These are phyloP conservation scores for Perccottus glenii DNA, from an alignment of 2,113 vertebrate genomes.

Conservation along the genomic window DNA sequence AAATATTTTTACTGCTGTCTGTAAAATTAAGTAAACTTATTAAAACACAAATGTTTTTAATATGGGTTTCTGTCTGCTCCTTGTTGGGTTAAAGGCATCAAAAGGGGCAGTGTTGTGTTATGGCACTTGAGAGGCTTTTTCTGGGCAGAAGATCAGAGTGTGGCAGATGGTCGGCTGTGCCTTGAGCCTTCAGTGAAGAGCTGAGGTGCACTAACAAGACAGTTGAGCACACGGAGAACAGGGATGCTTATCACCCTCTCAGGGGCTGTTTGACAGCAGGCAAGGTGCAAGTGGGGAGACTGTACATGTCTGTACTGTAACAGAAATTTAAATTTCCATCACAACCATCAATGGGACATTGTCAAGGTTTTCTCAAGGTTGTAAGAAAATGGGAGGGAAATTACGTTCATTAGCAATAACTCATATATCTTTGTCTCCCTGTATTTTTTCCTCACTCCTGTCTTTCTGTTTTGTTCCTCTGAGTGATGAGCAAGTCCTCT, in stretches of 20 bases:
- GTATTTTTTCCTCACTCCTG: slow-evolving; percentile 43
- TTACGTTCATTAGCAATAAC: slow-evolving; percentile 57
- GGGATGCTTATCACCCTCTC: slow-evolving; percentile 92
- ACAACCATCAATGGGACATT: slow-evolving; percentile 14
- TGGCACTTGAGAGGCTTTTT: slow-evolving; percentile 83
- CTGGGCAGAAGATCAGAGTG: slow-evolving; percentile 82
- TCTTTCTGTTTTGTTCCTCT: slow-evolving; percentile 84
- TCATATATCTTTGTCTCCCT: slow-evolving; percentile 47
- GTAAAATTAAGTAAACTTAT: too few relatives aligned
- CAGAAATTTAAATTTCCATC: background rate
- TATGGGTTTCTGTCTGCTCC: background rate
- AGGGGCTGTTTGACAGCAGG: slow-evolving; percentile 87
- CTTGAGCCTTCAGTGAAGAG: slow-evolving; percentile 95
- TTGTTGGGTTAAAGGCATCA: slow-evolving; percentile 30
- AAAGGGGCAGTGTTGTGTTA: slow-evolving; percentile 61
- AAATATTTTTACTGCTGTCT: too few relatives aligned
- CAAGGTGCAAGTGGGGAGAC: slow-evolving; percentile 57
- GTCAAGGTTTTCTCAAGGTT: slow-evolving; percentile 63
- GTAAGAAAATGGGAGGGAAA: slow-evolving; percentile 48
- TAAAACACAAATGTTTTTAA: slow-evolving; percentile 1
- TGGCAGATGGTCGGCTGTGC: slow-evolving; percentile 96
- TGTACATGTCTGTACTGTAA: slow-evolving; percentile 46
- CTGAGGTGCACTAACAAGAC: slow-evolving; percentile 89
- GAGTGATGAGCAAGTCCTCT: slow-evolving; percentile 91
- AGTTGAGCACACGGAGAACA: slow-evolving; percentile 86